These are phyloP conservation scores for Vireo griseus DNA, from an alignment of 2,797 vertebrate species.

Conservation along the genomic window DNA sequence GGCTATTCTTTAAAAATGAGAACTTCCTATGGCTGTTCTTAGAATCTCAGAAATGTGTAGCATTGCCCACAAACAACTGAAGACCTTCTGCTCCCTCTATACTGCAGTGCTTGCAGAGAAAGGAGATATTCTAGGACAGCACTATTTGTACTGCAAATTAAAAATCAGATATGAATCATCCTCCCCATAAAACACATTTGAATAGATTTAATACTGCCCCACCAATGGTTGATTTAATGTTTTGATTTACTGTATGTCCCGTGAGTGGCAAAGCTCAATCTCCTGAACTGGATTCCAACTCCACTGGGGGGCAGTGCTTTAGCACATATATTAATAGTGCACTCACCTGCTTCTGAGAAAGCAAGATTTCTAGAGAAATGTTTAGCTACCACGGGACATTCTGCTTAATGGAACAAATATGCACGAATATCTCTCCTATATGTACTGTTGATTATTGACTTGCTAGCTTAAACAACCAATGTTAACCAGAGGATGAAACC, in stretches of 20 bases:
- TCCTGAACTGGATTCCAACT: not conserved
- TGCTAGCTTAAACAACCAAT: not conserved
- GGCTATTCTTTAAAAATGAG: not conserved
- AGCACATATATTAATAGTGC: not conserved
- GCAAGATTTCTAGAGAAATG: not conserved
- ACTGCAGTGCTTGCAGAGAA: not conserved
- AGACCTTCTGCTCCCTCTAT: not conserved
- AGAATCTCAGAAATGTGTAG: not conserved
- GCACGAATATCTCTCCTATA: not conserved
- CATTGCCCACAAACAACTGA: not conserved
- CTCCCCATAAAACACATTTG: not conserved
- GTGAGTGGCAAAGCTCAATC: not conserved
- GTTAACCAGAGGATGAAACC: not conserved
- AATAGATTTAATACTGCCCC: not conserved
- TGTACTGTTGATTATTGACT: not conserved
- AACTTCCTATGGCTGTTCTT: not conserved
- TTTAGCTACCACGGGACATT: not conserved
- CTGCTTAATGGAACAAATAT: not conserved
- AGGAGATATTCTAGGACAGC: not conserved
- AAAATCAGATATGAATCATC: not conserved
- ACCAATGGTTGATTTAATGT: not conserved
- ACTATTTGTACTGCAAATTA: not conserved
- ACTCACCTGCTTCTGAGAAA: not conserved
- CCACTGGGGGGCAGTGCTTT: constrained; percentile 37
- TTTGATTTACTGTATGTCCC: not conserved